Base-by-base conservation (phyloP, 2,888 invertebrate genomes). In the Metacarcinus magister region DNA sequence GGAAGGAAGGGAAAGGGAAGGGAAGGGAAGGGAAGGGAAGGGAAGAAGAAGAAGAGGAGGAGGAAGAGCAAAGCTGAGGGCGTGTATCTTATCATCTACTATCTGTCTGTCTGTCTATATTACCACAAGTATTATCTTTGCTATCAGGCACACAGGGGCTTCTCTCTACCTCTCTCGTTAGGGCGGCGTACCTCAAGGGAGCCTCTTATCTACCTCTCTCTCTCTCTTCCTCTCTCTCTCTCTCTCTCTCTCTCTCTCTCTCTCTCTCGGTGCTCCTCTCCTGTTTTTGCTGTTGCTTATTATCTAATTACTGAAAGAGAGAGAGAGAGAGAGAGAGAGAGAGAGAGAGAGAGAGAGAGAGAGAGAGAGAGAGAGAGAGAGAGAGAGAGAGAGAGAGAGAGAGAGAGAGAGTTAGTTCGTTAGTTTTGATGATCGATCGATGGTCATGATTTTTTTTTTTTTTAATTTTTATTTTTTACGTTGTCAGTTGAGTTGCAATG, bases 271-370 rank as follows among this genome's bases (percentile, higher is more conserved):
- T 13, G 67, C 67, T n/a, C 82, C 28, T 32, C 82, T 82, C 82
- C 2, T 3, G 28, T 82, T 82, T 82, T 82, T 28, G 32, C 82
- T 32, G 3, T 23, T 5, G 5, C 82, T 82, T 28, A 82, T 82
- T 82, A 82, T 82, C 82, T 82, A 82, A 82, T 82, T 32, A 82
- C 8, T 32, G 82, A 82, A 32, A 82, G 82, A 82, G 82, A 82
- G 82, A 82, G 82, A 82, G 82, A 82, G 82, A 82, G 82, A 82
- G 82, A 82, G 82, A 82, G 82, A 32, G 82, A 82, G 75, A 75
- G 75, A 75, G 75, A 75, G 75, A 75, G 75, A 75, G 75, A 75
- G 75, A 75, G 75, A 75, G 75, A 75, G 75, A 75, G 75, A 75
- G 75, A 28, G n/a, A 28, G n/a, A 28, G 75, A 28, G 75, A 28